Base-by-base conservation (phyloP, 2,113 vertebrate species). In the Aspiorhynchus laticeps region DNA sequence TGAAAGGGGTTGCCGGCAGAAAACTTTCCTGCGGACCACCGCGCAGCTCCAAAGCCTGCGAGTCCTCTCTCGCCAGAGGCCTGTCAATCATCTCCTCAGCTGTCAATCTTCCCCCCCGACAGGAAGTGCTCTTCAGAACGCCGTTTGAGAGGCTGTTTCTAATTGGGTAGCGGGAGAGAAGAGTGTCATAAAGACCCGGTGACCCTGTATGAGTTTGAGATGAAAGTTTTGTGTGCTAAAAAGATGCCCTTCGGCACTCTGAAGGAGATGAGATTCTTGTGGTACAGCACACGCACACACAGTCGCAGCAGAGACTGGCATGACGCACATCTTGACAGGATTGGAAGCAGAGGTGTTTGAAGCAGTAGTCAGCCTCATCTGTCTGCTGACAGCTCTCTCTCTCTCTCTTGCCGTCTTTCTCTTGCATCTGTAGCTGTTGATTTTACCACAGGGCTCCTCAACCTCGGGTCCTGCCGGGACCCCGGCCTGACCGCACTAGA, bases 351-450 rank as follows among this genome's bases (percentile, higher is more conserved):
- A 90, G 82, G 91, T 92, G 88, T 91, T 82, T 84, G 48, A 86
- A 74, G 81, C 78, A 59, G 83, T 81, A 90, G 87, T 87, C 87
- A 80, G 84, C 88, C 24, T 81, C 88, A 19, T 51, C 83, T 33
- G 24, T 80, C 71, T 73, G 67, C 76, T 53, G 85, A 53, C 59
- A 84, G 38, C 51, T 77, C 80, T 14, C 84, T 77, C 80, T 14
- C 84, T 19, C 77, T 71, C 71, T 48, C 46, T 51, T 48, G 12
- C 21, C 10, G 83, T 75, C 78, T 76, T 81, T 89, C 85, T 81
- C 3, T 85, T 63, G 84, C 51, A 11, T 69, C 85, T 87, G 91
- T 88, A 92, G 91, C 92, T 94, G 93, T 94, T 94, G 92, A 94
- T 93, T 93, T 93, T 91, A 93, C 91, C 91, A 69, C 85, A 63